Conservation (phyloP, 2,888 invertebrate genomes). For the Drosophila paranaensis region DNA sequence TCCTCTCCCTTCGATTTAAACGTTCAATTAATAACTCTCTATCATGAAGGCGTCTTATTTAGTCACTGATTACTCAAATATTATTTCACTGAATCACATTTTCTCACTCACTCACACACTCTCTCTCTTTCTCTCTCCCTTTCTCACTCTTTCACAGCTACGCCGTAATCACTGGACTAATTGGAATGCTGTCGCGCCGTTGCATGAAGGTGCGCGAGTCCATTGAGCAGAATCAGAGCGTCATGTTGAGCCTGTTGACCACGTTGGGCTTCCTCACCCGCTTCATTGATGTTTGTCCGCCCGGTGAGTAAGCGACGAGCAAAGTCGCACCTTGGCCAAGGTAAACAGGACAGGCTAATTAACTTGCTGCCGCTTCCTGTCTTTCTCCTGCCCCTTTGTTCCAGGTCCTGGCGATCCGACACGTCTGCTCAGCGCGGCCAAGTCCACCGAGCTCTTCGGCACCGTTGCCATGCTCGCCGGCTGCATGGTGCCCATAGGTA, state of each 20-base stretch:
- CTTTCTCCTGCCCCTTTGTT: slow-evolving; percentile 14
- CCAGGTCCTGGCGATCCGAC: slow-evolving; percentile 83
- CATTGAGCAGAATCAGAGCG: slow-evolving; percentile 85
- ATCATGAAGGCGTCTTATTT: neutral
- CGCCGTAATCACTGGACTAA: slow-evolving; percentile 91
- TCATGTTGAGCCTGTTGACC: slow-evolving; percentile 84
- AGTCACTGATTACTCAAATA: neutral
- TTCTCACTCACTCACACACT: neutral
- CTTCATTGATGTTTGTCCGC: slow-evolving; percentile 84
- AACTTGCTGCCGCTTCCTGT: slow-evolving; percentile 28
- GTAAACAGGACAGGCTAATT: slow-evolving; percentile 33
- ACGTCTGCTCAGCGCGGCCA: slow-evolving; percentile 83
- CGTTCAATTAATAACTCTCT: neutral
- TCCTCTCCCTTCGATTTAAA: neutral
- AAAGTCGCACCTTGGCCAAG: slow-evolving; percentile 52
- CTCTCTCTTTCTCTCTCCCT: neutral
- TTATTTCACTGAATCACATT: neutral
- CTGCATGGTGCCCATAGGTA: slow-evolving; percentile 84
- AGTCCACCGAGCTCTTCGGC: slow-evolving; percentile 84
- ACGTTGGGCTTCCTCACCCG: slow-evolving; percentile 84
- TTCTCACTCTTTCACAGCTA: slow-evolving; percentile 87
- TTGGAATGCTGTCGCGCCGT: slow-evolving; percentile 90
- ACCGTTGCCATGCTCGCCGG: slow-evolving; percentile 83
- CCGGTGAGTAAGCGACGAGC: slow-evolving; percentile 75
- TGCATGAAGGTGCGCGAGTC: slow-evolving; percentile 90